Evolutionary conservation across 1,140 invertebrate species (phyloP).

Genomic region (Plutomurus gul): DNA sequence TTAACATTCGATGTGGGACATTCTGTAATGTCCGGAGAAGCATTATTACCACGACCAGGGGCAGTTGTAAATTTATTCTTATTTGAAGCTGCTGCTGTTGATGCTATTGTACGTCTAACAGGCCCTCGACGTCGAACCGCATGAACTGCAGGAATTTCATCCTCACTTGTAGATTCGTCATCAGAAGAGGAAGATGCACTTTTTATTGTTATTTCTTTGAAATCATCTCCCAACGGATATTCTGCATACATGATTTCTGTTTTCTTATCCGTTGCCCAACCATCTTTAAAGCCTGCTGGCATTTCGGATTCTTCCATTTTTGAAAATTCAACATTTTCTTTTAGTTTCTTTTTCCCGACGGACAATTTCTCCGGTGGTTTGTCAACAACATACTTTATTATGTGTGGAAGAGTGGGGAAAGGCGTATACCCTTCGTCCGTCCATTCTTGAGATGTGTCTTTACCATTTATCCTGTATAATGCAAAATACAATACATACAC

Average conservation of each 20-base stretch:
- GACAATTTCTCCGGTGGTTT: background rate
- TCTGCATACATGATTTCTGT: background rate
- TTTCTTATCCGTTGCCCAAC: background rate
- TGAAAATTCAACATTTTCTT: background rate
- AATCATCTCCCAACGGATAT: background rate
- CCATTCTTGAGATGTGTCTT: conserved; percentile 4
- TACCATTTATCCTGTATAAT: background rate
- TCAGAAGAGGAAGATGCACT: background rate
- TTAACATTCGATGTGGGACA: background rate
- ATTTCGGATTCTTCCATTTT: background rate
- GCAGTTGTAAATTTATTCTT: background rate
- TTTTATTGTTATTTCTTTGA: background rate
- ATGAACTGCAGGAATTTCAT: background rate
- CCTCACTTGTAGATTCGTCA: background rate
- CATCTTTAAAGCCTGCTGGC: background rate
- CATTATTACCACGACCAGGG: background rate
- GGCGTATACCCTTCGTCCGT: background rate
- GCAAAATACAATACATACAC: background rate
- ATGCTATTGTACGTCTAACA: background rate
- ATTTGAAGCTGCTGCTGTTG: background rate
- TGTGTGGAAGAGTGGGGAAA: background rate
- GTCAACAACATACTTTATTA: background rate
- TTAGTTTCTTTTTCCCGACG: background rate
- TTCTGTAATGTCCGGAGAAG: conserved; percentile 34
- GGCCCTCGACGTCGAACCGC: background rate